phyloP scores from a whole-genome alignment of 2,797 vertebrate genomes.

The Myoxocephalus aenaeus region DNA sequence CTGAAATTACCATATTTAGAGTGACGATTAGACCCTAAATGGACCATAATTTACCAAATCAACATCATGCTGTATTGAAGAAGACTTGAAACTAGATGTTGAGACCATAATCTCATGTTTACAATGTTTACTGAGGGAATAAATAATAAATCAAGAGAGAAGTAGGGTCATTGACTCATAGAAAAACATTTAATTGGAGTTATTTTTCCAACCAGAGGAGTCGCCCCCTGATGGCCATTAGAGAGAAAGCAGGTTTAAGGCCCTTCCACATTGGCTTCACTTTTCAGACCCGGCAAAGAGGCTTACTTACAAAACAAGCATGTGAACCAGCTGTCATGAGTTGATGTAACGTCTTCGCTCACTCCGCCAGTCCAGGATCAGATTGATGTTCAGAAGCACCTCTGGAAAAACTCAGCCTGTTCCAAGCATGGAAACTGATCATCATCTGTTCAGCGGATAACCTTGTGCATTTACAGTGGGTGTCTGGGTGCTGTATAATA shows the following conservation, averaged over 20 bases:
- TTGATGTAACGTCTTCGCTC: conserved; percentile 1
- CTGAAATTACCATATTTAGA: neutral
- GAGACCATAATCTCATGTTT: too few species aligned
- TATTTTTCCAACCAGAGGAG: too few species aligned
- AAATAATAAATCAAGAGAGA: too few species aligned
- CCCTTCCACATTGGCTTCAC: neutral
- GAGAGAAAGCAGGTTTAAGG: too few species aligned
- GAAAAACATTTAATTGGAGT: too few species aligned
- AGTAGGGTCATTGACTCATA: too few species aligned
- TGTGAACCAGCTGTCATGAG: neutral
- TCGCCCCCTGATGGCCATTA: too few species aligned
- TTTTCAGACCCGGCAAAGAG: neutral
- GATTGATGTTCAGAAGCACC: conserved; percentile 7
- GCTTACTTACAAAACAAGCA: neutral
- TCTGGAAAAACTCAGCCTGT: conserved; percentile 17
- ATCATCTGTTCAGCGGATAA: conserved; percentile 48
- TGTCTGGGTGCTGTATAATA: conserved; percentile 70
- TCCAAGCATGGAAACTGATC: conserved; percentile 30
- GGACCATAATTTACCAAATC: too few species aligned
- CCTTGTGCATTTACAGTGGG: conserved; percentile 40
- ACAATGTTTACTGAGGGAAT: too few species aligned
- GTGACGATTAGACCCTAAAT: neutral
- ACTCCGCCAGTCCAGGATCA: conserved; percentile 3
- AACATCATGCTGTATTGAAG: too few species aligned
- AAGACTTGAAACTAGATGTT: too few species aligned